Evolutionary conservation across 2,888 invertebrate species (phyloP).

Genomic region (Erebia ligea): DNA sequence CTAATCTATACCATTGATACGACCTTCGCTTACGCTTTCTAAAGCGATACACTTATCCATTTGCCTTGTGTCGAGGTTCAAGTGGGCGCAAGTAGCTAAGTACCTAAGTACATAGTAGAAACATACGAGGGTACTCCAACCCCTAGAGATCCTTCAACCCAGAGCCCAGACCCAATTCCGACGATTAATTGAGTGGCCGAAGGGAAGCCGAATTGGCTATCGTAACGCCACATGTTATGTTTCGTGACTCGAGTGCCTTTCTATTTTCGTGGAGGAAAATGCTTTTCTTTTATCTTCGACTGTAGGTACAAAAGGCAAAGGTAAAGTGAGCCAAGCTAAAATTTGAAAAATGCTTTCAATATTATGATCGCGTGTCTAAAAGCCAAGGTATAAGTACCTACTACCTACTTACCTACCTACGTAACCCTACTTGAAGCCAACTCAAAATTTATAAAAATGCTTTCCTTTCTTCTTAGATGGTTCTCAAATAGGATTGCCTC

Average conservation of each 20-base stretch:
- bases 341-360: neutral
- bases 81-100: conserved; percentile 42
- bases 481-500: neutral
- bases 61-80: conserved; percentile 32
- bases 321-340: neutral
- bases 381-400: neutral
- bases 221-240: conserved; percentile 38
- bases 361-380: neutral
- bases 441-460: neutral
- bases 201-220: conserved; percentile 60
- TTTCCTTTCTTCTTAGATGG: neutral
- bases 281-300: conserved; percentile 13
- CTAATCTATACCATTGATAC: conserved; percentile 8
- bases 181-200: conserved; percentile 67
- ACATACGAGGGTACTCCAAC: conserved; percentile 48
- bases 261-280: neutral
- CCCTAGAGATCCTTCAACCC: conserved; percentile 47
- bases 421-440: neutral
- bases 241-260: conserved; percentile 26
- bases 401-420: too few relatives aligned
- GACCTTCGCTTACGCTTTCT: conserved; percentile 23
- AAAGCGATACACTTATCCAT: conserved; percentile 32
- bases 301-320: neutral
- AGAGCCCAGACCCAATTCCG: conserved; percentile 49
- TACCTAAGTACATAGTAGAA: conserved; percentile 42